Conservation (phyloP, 2,888 invertebrate genomes). For the Erebia epiphron region DNA sequence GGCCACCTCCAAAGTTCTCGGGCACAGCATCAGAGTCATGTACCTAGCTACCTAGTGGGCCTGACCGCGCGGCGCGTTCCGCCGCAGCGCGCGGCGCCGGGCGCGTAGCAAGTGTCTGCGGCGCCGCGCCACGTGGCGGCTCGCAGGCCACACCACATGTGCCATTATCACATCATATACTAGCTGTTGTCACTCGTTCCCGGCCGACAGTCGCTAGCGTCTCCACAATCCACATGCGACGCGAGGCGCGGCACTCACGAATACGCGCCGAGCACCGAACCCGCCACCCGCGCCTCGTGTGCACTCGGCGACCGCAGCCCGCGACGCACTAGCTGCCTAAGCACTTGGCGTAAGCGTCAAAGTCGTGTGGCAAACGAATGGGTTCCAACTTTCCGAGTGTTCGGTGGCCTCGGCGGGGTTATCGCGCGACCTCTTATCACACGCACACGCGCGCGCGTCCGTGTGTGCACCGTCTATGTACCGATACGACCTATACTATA, state of each 20-base stretch:
- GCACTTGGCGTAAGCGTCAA: background rate
- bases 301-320: background rate
- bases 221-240: background rate
- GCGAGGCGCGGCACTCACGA: background rate
- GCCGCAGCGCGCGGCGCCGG: background rate
- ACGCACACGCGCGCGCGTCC: constrained; percentile 36
- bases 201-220: background rate
- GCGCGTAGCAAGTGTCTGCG: background rate
- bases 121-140: too few relatives aligned
- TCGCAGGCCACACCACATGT: background rate
- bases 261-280: background rate
- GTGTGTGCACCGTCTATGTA: background rate
- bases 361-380: constrained; percentile 7
- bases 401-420: constrained; percentile 45
- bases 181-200: background rate
- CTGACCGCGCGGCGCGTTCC: background rate
- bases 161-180: background rate
- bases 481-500: too few relatives aligned
- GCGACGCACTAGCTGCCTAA: background rate
- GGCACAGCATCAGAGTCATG: too few relatives aligned
- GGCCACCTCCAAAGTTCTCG: too few relatives aligned
- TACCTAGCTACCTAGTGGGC: too few relatives aligned
- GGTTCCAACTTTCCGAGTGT: constrained; percentile 26
- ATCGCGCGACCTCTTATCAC: constrained; percentile 50
- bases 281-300: background rate